A percentile compares a stretch with the other conserved stretches of the same genome.
phyloP scores from a whole-genome alignment of 2,797 vertebrate species.

The Coregonus ussuriensis region DNA sequence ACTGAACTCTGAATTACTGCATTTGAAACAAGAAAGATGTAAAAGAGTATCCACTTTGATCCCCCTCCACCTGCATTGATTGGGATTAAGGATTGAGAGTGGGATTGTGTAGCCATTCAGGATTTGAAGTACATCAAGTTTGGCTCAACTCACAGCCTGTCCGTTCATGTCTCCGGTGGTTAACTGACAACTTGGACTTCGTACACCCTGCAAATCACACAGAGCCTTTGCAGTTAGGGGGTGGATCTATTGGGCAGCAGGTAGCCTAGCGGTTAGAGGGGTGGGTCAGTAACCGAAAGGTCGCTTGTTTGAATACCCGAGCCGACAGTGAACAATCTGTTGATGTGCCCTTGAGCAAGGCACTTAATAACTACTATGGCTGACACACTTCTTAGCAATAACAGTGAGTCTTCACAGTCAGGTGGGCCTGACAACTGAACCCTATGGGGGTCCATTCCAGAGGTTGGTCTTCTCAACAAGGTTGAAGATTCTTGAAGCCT shows the following conservation, averaged over 20 bases:
- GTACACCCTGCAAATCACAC: conserved; percentile 68
- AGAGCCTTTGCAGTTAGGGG: conserved; percentile 36
- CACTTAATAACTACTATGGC: no score
- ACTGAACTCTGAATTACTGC: neutral
- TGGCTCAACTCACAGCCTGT: conserved; percentile 71
- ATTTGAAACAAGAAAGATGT: no score
- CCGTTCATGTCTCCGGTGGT: conserved; percentile 70
- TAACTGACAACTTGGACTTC: conserved; percentile 60
- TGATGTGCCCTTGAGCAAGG: no score
- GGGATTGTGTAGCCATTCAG: conserved; percentile 18
- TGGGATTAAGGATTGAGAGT: neutral
- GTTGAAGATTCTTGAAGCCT: neutral
- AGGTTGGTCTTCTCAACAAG: neutral
- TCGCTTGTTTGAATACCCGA: no score
- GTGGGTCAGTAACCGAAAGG: no score
- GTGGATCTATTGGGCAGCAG: neutral
- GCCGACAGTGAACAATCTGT: no score
- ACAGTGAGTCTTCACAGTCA: neutral
- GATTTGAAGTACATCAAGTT: conserved; percentile 18
- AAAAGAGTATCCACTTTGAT: neutral
- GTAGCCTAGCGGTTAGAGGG: no score
- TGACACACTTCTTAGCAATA: neutral
- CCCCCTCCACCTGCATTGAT: neutral
- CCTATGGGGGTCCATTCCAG: neutral
- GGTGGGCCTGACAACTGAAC: neutral